Base-by-base conservation (phyloP, 2,888 invertebrate genomes). In the Phyto melanocephala region DNA sequence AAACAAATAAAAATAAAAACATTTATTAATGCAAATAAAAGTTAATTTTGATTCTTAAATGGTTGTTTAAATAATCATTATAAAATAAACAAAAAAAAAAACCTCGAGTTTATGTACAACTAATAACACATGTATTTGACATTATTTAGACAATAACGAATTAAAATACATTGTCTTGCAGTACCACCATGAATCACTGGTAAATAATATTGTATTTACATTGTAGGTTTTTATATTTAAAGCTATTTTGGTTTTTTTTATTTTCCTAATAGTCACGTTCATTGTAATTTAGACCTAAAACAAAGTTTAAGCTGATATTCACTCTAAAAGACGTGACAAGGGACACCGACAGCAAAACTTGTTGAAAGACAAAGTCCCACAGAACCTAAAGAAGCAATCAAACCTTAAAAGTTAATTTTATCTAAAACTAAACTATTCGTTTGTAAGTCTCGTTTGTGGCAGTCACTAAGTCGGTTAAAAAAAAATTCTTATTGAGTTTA, bases 221-320 rank as follows among this genome's bases (percentile, higher is more conserved):
- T 17, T n/a, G 15, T n/a, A 33, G 13, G 15, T 24, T 7, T 40
- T 10, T 35, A 22, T 13, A 1, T 13, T 13, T n/a, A 7, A 7
- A 50, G 1, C 13, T 22, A 42, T 42, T 77, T 52, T n/a, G 33
- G 22, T 52, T 33, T 22, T 15, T 28, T 68, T 42, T 22, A n/a
- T 17, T 54, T 50, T 24, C 17, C 17, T 33, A 58, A 68, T 50
- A 50, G 84, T 84, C 84, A 84, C 84, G 84, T 84, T 67, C 79
- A 68, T 35, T 60, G 62, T 72, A 62, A 83, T 81, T 81, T 81
- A 75, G 81, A 56, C 68, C 65, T 68, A 47, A 81, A 79, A 75
- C 68, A 62, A 84, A 75, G 50, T 70, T 68, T 67, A 62, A 70
- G 67, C 71, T 81, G 42, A 71, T 83, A 75, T 79, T 75, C 42